These are phyloP conservation scores for Oncorhynchus masou DNA, from an alignment of 2,113 vertebrate genomes.

Conservation along the genomic window DNA sequence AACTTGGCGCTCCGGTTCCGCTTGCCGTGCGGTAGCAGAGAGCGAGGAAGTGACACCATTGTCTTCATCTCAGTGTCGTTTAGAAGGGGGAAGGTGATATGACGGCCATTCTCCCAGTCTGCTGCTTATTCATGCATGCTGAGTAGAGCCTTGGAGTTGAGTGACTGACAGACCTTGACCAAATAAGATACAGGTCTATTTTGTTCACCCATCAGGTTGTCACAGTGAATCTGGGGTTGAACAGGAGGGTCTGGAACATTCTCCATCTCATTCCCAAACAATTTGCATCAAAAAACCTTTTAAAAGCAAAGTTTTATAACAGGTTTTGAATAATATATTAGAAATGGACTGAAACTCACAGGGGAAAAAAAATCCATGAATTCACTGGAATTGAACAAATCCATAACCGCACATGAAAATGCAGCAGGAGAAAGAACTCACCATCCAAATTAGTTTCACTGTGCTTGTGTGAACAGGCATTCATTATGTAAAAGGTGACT, in stretches of 20 bases:
- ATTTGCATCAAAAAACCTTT: no score
- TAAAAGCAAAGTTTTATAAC: no score
- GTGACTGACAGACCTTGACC: constrained; percentile 76
- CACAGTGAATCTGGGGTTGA: constrained; percentile 52
- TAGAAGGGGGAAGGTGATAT: constrained; percentile 46
- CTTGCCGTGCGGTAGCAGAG: constrained; percentile 3
- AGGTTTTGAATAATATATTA: constrained; percentile 37
- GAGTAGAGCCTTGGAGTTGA: constrained; percentile 70
- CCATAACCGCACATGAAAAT: no score
- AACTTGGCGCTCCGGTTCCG: no score
- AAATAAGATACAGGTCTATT: constrained; percentile 76
- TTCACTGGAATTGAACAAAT: no score
- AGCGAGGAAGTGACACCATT: constrained; percentile 55
- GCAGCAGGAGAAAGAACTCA: no score
- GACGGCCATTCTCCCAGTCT: constrained; percentile 54
- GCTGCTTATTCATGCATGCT: constrained; percentile 79
- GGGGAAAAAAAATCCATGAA: neutral
- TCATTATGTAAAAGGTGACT: no score
- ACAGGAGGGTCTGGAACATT: constrained; percentile 53
- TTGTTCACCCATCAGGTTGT: constrained; percentile 73
- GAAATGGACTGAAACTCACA: constrained; percentile 30
- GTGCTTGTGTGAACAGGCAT: no score
- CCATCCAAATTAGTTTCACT: no score
- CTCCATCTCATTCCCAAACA: constrained; percentile 33
- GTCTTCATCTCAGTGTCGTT: constrained; percentile 17